A percentile compares a stretch with the other conserved stretches of the same genome.
Conservation (phyloP, 1,140 invertebrate genomes). For the Eubasilissa regina region DNA sequence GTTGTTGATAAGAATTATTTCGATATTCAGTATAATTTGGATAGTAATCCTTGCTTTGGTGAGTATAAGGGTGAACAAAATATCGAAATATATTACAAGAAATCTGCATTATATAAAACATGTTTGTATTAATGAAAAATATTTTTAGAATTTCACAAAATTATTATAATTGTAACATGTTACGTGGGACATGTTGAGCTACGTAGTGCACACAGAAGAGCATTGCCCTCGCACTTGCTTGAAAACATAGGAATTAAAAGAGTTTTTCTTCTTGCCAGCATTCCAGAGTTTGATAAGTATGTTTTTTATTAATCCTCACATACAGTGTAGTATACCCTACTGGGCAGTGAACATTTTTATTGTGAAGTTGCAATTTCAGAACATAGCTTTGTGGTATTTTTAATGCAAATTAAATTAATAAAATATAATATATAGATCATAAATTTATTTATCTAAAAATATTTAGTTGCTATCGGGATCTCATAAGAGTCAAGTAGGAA, state of each 20-base stretch:
- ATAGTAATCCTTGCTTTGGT: conserved; percentile 45
- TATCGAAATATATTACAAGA: not conserved
- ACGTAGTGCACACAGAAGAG: conserved; percentile 79
- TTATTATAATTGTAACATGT: conserved; percentile 82
- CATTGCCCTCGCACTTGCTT: conserved; percentile 75
- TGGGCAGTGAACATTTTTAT: too few relatives aligned
- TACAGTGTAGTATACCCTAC: too few relatives aligned
- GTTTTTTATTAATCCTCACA: not conserved
- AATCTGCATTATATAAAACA: too few relatives aligned
- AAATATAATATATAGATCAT: too few relatives aligned
- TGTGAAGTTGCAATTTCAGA: too few relatives aligned
- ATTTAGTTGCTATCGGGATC: too few relatives aligned
- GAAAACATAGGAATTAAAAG: conserved; percentile 74
- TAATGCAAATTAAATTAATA: too few relatives aligned
- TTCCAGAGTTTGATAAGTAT: conserved; percentile 70
- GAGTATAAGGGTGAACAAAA: conserved; percentile 19
- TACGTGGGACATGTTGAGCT: conserved; percentile 81
- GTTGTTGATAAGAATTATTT: conserved; percentile 4
- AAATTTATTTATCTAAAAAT: too few relatives aligned
- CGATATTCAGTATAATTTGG: conserved; percentile 38
- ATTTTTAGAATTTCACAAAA: conserved; percentile 43
- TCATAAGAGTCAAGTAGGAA: too few relatives aligned
- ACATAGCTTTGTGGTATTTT: too few relatives aligned
- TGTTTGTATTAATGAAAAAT: not conserved
- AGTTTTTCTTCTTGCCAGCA: conserved; percentile 81